Conservation (phyloP, 1,140 invertebrate genomes). For the Zaprionus ghesquierei region DNA sequence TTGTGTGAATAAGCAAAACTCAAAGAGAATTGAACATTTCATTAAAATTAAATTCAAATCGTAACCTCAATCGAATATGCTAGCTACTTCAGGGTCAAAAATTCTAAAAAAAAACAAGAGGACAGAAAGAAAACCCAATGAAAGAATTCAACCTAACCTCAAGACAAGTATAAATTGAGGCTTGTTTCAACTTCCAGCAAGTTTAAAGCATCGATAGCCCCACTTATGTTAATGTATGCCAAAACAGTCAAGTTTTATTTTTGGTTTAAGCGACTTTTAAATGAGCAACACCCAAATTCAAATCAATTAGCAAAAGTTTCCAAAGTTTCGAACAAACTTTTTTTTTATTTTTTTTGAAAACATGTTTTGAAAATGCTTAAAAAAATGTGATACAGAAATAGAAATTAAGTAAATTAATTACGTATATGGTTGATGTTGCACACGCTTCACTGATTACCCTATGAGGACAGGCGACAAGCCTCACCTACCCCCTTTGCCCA, state of each 20-base stretch:
- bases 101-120: too few species aligned
- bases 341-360: not conserved
- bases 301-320: not conserved
- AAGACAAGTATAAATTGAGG: too few species aligned
- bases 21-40: not conserved
- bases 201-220: too few species aligned
- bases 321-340: not conserved
- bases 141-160: too few species aligned
- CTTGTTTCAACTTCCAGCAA: too few species aligned
- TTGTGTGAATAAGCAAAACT: too few species aligned
- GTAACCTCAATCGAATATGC: too few species aligned
- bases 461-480: constrained; percentile 23
- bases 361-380: constrained; percentile 4
- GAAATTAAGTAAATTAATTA: constrained; percentile 63
- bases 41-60: too few species aligned
- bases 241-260: too few species aligned
- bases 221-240: too few species aligned
- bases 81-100: too few species aligned
- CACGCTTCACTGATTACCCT: constrained; percentile 41
- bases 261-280: not conserved
- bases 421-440: constrained; percentile 14
- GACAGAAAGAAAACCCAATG: too few species aligned
- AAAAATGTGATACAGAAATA: constrained; percentile 10
- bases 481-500: not conserved
- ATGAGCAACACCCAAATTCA: not conserved